Evolutionary conservation across 2,888 invertebrate species (phyloP), one percentile per base, ranked within the genome.

Genomic region (Griposia aprilina): DNA sequence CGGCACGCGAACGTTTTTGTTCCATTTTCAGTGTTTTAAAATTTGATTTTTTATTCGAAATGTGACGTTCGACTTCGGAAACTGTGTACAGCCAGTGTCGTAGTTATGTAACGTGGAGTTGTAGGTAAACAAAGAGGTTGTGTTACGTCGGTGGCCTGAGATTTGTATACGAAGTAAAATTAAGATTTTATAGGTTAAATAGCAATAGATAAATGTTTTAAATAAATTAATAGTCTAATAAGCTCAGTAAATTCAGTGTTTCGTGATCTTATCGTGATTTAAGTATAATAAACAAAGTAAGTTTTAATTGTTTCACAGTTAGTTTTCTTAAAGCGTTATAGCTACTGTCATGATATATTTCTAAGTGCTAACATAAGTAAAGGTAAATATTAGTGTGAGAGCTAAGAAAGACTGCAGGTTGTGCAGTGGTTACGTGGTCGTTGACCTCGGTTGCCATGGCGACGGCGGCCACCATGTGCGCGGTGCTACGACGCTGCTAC

Each of bases 1-100:
- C 94, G 96, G 95, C 94, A 95, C 96, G 96, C 94, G 96, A 95
- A 95, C 93, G 95, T 94, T 96, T 95, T 96, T 96, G 94, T 96
- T 96, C 93, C 91, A 92, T 93, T 90, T 93, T 93, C 93, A 67
- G 86, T 87, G 70, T 89, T 89, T 87, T 89, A 87, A 88, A 90
- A 86, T 93, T 92, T 91, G 88, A 90, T 91, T 90, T 90, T 87
- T 88, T 91, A 90, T 92, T 92, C 88, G 91, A 91, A 92, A 94
- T 92, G 92, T 93, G 92, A 93, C 91, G 89, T 91, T 93, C 84
- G 90, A 90, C 91, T 90, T 91, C 78, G 60, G 65, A 87, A 86
- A 82, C 82, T 67, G 80, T 87, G 60, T 71, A 78, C 73, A 88
- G 83, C 84, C 85, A 87, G 91, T 87, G 89, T 74, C 75, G 73